Conservation (phyloP, 2,113 vertebrate genomes). For the Calypte anna region DNA sequence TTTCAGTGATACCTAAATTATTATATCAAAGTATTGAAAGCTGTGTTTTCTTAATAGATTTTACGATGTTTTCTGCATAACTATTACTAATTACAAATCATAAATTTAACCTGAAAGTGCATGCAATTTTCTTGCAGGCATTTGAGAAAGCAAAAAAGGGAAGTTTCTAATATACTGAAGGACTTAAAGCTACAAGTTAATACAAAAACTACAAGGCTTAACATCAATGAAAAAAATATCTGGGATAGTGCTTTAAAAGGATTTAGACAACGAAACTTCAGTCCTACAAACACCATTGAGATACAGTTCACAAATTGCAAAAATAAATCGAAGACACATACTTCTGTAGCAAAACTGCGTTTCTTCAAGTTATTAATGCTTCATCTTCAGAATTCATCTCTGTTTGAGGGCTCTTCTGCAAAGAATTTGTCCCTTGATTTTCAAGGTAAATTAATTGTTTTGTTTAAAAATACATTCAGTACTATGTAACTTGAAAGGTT, state of each 20-base stretch:
- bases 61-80: not conserved
- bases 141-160: slow-evolving; percentile 66
- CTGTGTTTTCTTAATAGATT: not conserved
- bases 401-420: slow-evolving; percentile 80
- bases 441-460: slow-evolving; percentile 76
- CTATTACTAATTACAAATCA: not conserved
- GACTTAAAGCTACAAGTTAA: slow-evolving; percentile 81
- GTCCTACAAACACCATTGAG: slow-evolving; percentile 80
- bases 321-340: slow-evolving; percentile 14
- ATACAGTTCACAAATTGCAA: slow-evolving; percentile 78
- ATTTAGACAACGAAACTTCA: slow-evolving; percentile 82
- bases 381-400: slow-evolving; percentile 76
- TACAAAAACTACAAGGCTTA: slow-evolving; percentile 74
- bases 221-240: slow-evolving; percentile 76
- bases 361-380: slow-evolving; percentile 79
- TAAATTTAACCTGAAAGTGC: not conserved
- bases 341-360: slow-evolving; percentile 67
- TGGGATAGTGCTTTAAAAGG: slow-evolving; percentile 83
- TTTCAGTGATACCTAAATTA: not conserved
- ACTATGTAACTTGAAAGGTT: not conserved
- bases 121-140: slow-evolving; percentile 72
- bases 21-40: not conserved
- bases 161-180: slow-evolving; percentile 76
- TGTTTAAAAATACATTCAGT: not conserved
- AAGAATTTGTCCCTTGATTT: slow-evolving; percentile 82